phyloP scores from a whole-genome alignment of 2,888 invertebrate genomes.

The Agrochola lota region DNA sequence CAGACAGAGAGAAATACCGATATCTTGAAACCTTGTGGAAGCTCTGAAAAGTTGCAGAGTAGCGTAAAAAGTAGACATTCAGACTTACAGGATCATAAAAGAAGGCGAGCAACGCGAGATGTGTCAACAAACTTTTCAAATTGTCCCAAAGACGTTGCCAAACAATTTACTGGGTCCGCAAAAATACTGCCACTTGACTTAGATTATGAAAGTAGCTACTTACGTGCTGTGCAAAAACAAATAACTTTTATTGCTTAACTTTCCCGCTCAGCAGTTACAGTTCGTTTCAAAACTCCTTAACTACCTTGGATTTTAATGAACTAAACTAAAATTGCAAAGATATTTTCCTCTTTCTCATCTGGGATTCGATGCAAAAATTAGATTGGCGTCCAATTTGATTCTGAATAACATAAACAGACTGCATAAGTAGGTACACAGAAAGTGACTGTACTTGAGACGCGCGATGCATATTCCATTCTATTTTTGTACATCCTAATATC shows the following conservation, averaged over 20 bases:
- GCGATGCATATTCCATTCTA: constrained; percentile 51
- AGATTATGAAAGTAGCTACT: constrained; percentile 59
- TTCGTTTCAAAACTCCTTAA: constrained; percentile 56
- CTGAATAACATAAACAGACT: constrained; percentile 23
- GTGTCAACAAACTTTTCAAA: constrained; percentile 61
- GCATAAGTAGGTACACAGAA: constrained; percentile 11
- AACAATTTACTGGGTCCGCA: constrained; percentile 51
- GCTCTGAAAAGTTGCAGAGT: constrained; percentile 21
- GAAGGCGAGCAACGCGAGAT: constrained; percentile 17
- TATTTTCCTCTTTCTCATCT: constrained; percentile 28
- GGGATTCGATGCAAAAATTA: constrained; percentile 41
- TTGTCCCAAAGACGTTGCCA: constrained; percentile 49
- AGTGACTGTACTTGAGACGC: constrained; percentile 34
- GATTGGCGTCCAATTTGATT: constrained; percentile 40
- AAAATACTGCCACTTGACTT: constrained; percentile 61
- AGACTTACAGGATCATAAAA: constrained; percentile 46
- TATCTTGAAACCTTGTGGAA: not conserved
- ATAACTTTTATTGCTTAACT: constrained; percentile 65
- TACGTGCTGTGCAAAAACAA: constrained; percentile 60
- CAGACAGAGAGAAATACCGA: not conserved
- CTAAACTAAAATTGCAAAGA: constrained; percentile 38
- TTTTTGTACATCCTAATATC: constrained; percentile 50
- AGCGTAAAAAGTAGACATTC: constrained; percentile 36
- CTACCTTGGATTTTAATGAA: constrained; percentile 49
- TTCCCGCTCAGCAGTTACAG: constrained; percentile 49